These are phyloP conservation scores for Lasioglossum baleicum DNA, from an alignment of 1,140 invertebrate species.

Conservation along the genomic window DNA sequence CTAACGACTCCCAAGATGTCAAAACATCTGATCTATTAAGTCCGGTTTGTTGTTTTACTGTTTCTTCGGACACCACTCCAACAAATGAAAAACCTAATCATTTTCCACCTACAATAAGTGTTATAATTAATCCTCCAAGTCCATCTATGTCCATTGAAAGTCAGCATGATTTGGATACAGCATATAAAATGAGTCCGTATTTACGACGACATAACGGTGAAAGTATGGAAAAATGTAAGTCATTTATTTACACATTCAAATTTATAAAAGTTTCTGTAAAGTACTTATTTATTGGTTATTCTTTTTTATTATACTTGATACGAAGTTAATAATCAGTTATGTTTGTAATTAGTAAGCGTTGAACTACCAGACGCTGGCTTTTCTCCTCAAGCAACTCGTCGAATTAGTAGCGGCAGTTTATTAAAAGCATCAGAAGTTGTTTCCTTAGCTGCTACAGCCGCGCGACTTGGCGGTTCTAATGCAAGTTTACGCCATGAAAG, in stretches of 20 bases:
- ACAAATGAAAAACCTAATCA: conserved; percentile 65
- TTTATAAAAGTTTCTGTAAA: not conserved
- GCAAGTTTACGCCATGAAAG: conserved; percentile 74
- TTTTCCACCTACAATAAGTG: conserved; percentile 74
- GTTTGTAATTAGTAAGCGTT: conserved; percentile 67
- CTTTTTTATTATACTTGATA: not conserved
- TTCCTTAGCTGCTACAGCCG: conserved; percentile 81
- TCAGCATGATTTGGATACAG: conserved; percentile 66
- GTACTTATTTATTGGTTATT: not conserved
- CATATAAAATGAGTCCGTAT: conserved; percentile 58
- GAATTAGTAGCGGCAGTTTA: conserved; percentile 89
- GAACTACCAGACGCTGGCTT: conserved; percentile 76
- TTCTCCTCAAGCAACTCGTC: conserved; percentile 87
- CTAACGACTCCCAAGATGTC: conserved; percentile 41
- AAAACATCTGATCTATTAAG: conserved; percentile 65
- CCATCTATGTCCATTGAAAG: conserved; percentile 77
- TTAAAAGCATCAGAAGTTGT: conserved; percentile 84
- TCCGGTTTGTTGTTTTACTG: conserved; percentile 71
- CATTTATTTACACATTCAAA: not conserved
- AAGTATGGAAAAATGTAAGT: conserved; percentile 76
- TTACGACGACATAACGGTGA: conserved; percentile 65
- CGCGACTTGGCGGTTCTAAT: conserved; percentile 78
- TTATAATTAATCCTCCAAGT: conserved; percentile 77
- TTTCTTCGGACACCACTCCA: conserved; percentile 60
- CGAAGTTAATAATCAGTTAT: conserved; percentile 8